Conservation (phyloP, 2,797 vertebrate species). For the Ceyx erithaca region DNA sequence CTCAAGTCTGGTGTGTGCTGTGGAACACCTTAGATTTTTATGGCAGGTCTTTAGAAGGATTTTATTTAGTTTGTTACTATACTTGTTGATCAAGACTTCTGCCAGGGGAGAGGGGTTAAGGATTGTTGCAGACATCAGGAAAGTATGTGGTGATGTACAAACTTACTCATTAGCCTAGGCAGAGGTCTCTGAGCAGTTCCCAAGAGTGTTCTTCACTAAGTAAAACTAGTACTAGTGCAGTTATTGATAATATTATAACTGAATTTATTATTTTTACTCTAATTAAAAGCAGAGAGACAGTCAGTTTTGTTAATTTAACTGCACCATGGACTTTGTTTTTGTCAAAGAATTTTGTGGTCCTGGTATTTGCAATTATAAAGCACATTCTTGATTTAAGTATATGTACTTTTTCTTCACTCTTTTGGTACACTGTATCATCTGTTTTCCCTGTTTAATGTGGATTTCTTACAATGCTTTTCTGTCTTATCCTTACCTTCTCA, state of each 20-base stretch:
- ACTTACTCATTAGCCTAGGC: accelerated
- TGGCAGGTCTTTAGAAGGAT: neutral
- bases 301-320: neutral
- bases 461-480: neutral
- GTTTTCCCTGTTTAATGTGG: neutral
- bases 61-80: neutral
- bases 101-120: accelerated
- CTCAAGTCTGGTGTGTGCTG: accelerated
- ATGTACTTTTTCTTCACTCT: neutral
- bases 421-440: neutral
- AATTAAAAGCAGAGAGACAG: neutral
- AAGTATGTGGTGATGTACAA: accelerated
- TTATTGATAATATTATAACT: neutral
- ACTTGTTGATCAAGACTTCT: neutral
- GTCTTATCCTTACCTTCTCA: neutral
- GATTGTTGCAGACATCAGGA: neutral
- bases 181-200: neutral
- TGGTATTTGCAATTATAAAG: neutral
- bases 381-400: neutral
- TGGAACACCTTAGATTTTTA: neutral
- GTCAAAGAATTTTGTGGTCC: neutral
- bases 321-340: neutral
- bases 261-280: neutral
- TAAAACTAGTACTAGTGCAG: accelerated
- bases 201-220: neutral